Base-by-base conservation (phyloP, 2,888 invertebrate species). In the Limnephilus marmoratus region DNA sequence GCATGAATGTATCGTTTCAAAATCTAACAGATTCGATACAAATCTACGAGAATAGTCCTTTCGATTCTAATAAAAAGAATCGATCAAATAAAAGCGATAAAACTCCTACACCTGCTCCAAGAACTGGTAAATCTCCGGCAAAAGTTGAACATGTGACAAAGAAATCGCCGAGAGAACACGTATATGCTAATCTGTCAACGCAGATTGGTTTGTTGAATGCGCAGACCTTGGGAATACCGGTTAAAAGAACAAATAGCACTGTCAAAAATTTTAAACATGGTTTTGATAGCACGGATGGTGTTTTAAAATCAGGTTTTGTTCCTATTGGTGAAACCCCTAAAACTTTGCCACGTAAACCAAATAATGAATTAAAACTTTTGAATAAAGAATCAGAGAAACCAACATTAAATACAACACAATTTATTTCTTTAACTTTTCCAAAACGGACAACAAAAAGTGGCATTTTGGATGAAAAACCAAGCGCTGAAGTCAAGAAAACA, bases 1-100 rank as follows among this genome's bases (percentile, higher is more conserved):
- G 89, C 34, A 90, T 92, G 86, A 92, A 93, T 81, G 91, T 83
- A 5, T 92, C 96, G 92, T 97, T 97, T 94, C 97, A 97, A 94
- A 97, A 97, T 94, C 95, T 97, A 91, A 97, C 97, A 85, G 97
- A 97, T 94, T 97, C 97, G 29, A 97, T 97, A 93, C 97, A 97
- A 95, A 96, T 97, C 49, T 97, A 96, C 93, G 97, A 97, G 94
- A 96, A 96, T 93, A 95, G 95, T 89, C 94, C 94, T 41, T 94
- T 95, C 90, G 94, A 94, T 92, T 92, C 91, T 41, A 94, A 94
- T 29, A 94, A 95, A 3, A 95, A 95, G 94, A 93, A 94, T 88
- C 95, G 96, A 0, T 96, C 95, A 29, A 95, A 95, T 93, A 96
- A 97, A 45, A 95, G 96, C 90, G 96, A 97, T 93, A 96, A 96